Evolutionary conservation across 2,797 vertebrate species (phyloP).

Genomic region (Bufotes viridis): DNA sequence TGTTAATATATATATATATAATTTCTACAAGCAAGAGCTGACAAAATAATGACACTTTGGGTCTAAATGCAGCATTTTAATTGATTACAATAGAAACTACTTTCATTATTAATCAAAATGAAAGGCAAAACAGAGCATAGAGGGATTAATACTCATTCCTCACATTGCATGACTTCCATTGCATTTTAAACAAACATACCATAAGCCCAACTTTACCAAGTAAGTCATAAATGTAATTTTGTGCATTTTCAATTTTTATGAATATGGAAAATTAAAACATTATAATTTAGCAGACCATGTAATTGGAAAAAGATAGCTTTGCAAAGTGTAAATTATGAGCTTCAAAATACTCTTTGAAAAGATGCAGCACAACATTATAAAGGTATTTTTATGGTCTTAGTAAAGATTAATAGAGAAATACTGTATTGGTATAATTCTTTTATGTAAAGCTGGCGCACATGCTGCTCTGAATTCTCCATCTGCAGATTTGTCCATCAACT

Average conservation of each 20-base stretch:
- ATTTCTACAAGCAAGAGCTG: background rate
- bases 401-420: background rate
- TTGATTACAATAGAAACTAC: background rate
- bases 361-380: background rate
- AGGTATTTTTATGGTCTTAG: background rate
- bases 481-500: no score
- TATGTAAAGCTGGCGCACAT: background rate
- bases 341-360: background rate
- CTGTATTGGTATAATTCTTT: background rate
- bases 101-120: background rate
- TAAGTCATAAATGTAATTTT: constrained; percentile 17
- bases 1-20: background rate
- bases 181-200: constrained; percentile 5
- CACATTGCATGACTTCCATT: background rate
- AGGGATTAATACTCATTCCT: background rate
- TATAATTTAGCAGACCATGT: constrained; percentile 22
- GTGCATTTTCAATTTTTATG: constrained; percentile 25
- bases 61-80: background rate
- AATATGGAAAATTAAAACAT: constrained; percentile 24
- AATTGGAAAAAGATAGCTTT: constrained; percentile 24
- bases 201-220: constrained; percentile 12
- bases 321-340: constrained; percentile 19
- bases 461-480: background rate
- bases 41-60: background rate
- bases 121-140: background rate